phyloP scores from a whole-genome alignment of 2,888 invertebrate species.

The Xestia c-nigrum region DNA sequence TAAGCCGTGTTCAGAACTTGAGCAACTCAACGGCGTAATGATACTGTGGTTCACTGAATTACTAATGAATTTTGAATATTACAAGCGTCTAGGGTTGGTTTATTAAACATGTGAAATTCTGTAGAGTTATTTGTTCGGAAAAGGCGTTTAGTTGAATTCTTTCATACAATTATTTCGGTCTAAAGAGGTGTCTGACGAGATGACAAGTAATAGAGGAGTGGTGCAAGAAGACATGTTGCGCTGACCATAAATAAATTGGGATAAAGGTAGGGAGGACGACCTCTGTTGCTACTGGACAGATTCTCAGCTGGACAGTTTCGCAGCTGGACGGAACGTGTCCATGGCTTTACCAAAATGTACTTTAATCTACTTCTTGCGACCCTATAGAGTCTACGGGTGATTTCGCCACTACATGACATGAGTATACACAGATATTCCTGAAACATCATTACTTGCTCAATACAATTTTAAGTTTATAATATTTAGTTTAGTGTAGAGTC shows the following conservation, averaged over 20 bases:
- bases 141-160: not conserved
- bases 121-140: not conserved
- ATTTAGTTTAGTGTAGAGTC: not conserved
- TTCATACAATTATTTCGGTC: not conserved
- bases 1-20: conserved; percentile 31
- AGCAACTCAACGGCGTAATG: conserved; percentile 18
- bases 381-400: not conserved
- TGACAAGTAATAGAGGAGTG: too few relatives aligned
- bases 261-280: too few relatives aligned
- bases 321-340: too few relatives aligned
- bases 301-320: too few relatives aligned
- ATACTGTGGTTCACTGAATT: conserved; percentile 46
- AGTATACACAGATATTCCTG: not conserved
- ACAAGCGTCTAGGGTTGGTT: conserved; percentile 21
- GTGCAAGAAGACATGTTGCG: too few relatives aligned
- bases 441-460: not conserved
- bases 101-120: not conserved
- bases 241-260: too few relatives aligned
- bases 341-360: too few relatives aligned
- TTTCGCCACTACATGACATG: not conserved
- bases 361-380: not conserved
- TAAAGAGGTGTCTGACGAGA: too few relatives aligned
- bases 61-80: conserved; percentile 49
- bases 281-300: too few relatives aligned
- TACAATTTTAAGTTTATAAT: not conserved